phyloP scores from a whole-genome alignment of 2,113 vertebrate species.

The Sciurus niger region DNA sequence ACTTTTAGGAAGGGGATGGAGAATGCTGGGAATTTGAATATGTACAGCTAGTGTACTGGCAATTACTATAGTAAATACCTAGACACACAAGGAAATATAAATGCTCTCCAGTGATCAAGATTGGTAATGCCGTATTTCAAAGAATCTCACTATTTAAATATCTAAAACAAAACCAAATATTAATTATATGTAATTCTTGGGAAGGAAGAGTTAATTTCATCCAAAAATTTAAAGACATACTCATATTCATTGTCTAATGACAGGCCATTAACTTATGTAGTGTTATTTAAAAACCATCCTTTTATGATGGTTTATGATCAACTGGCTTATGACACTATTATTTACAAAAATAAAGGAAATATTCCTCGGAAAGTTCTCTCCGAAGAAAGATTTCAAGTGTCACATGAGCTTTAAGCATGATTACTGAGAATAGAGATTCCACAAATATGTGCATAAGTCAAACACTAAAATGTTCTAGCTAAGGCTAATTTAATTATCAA shows the following conservation, averaged over 20 bases:
- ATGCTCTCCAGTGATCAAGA: slow-evolving; percentile 14
- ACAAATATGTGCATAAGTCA: slow-evolving; percentile 19
- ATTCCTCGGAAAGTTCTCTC: slow-evolving; percentile 46
- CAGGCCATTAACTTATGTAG: slow-evolving; percentile 46
- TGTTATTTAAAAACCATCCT: slow-evolving; percentile 50
- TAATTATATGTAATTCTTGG: slow-evolving; percentile 45
- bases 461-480: slow-evolving; percentile 24
- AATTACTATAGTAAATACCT: not conserved
- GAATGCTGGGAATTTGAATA: not conserved
- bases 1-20: not conserved
- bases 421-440: slow-evolving; percentile 42
- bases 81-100: not conserved
- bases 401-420: slow-evolving; percentile 40
- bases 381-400: slow-evolving; percentile 54
- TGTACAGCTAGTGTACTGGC: not conserved
- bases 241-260: slow-evolving; percentile 38
- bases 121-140: not conserved
- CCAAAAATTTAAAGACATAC: slow-evolving; percentile 48
- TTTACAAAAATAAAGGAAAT: slow-evolving; percentile 58
- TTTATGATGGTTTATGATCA: slow-evolving; percentile 32
- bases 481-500: slow-evolving; percentile 33
- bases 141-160: slow-evolving; percentile 34
- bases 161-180: slow-evolving; percentile 36
- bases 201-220: slow-evolving; percentile 28
- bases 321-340: not conserved